Evolutionary conservation across 2,113 vertebrate species (phyloP).

Genomic region (Cephalopterus ornatus): DNA sequence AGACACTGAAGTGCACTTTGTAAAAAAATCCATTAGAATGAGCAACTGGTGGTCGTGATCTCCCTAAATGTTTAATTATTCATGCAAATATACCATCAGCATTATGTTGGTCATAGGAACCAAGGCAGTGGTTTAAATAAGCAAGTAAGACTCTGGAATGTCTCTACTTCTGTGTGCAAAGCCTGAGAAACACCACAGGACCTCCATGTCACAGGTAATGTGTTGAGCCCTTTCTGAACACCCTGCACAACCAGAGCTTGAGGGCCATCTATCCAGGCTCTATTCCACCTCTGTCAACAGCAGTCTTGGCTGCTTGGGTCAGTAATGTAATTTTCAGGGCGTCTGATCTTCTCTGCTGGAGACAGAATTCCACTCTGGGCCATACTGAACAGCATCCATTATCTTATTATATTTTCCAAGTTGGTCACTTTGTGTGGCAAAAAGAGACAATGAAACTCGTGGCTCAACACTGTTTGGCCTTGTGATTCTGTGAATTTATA

Average conservation of each 20-base stretch:
- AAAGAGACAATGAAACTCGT: neutral
- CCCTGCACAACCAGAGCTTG: neutral
- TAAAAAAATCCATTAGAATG: neutral
- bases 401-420: neutral
- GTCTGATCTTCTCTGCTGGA: neutral
- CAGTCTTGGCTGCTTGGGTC: fast-evolving
- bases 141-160: neutral
- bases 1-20: neutral
- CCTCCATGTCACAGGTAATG: fast-evolving
- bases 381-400: neutral
- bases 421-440: neutral
- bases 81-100: neutral
- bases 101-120: neutral
- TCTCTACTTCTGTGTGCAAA: neutral
- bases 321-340: neutral
- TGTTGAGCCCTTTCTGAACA: neutral
- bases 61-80: neutral
- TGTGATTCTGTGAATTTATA: neutral
- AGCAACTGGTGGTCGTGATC: neutral
- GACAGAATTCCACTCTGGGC: neutral
- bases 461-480: neutral
- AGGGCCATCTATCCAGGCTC: neutral
- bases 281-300: neutral
- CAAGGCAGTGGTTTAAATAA: neutral
- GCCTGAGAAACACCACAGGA: neutral